Evolutionary conservation across 2,113 vertebrate genomes (phyloP), one percentile per base, ranked within the genome.

Genomic region (Sander vitreus): DNA sequence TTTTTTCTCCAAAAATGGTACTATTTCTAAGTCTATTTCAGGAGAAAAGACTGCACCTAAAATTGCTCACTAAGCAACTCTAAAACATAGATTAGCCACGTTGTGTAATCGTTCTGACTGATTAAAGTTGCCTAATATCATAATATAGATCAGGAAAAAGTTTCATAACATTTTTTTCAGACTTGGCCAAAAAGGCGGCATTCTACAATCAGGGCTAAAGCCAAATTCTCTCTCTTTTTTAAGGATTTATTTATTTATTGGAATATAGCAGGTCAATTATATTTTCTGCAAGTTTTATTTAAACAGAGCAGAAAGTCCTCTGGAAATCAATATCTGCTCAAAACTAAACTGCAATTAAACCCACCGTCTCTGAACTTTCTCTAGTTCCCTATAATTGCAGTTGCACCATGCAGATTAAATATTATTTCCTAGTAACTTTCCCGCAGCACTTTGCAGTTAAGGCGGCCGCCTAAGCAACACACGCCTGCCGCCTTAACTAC

Each of bases 1-100:
- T 81, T 63, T 72, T 78, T n/a, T n/a, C n/a, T 72, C 23, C 27
- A 30, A 53, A 83, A 81, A 75, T 60, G 58, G 53, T 6, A 6
- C 23, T 39, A 39, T 39, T 39, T 39, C 36, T 39, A 25, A 65
- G 54, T 81, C 19, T 23, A 21, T 78, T 73, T 64, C n/a, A 80
- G 11, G 7, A 5, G 19, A 6, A 25, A 54, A 39, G 12, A 43
- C 50, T 74, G 66, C 6, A 39, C n/a, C 15, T 13, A 14, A 57
- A 48, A 67, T 68, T 14, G 3, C 16, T 53, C 7, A 25, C 33
- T n/a, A 16, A 21, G 23, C 36, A 25, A 48, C 68, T 58, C 16
- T 48, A 39, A 69, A 78, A 51, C 16, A 33, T 1, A 27, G 54
- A 50, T 39, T 12, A 14, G 13, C n/a, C 27, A 16, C 4, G 33